These are phyloP conservation scores for Cosmia trapezina DNA, from an alignment of 2,888 invertebrate species.

Conservation along the genomic window DNA sequence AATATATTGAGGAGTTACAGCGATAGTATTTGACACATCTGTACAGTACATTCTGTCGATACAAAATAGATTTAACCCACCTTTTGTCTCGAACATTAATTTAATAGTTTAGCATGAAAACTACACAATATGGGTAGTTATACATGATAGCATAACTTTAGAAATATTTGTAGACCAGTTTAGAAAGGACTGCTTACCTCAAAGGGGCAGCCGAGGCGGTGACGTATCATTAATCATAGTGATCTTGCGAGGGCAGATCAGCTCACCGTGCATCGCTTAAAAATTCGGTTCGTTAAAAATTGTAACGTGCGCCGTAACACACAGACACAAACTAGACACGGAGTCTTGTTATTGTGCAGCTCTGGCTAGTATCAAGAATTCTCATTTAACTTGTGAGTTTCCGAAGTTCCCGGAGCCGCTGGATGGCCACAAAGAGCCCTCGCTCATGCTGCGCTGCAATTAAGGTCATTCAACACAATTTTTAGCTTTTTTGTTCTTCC, in stretches of 20 bases:
- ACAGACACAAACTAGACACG: conserved; percentile 4
- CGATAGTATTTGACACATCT: neutral
- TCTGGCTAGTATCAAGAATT: conserved; percentile 41
- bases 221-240: neutral
- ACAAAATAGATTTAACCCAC: neutral
- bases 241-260: neutral
- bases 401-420: conserved; percentile 28
- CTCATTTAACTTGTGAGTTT: conserved; percentile 51
- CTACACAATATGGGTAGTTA: neutral
- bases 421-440: conserved; percentile 36
- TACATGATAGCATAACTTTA: neutral
- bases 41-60: neutral
- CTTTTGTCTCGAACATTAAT: neutral
- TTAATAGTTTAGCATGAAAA: neutral
- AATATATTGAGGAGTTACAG: neutral
- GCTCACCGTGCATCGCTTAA: neutral
- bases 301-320: neutral
- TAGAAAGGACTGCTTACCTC: neutral
- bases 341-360: conserved; percentile 18
- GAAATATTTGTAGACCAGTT: neutral
- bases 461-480: conserved; percentile 58
- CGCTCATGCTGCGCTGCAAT: conserved; percentile 51
- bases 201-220: neutral
- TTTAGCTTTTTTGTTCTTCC: conserved; percentile 41
- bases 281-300: conserved; percentile 9